Base-by-base conservation (phyloP, 2,113 vertebrate species). In the Paradoxurus hermaphroditus region DNA sequence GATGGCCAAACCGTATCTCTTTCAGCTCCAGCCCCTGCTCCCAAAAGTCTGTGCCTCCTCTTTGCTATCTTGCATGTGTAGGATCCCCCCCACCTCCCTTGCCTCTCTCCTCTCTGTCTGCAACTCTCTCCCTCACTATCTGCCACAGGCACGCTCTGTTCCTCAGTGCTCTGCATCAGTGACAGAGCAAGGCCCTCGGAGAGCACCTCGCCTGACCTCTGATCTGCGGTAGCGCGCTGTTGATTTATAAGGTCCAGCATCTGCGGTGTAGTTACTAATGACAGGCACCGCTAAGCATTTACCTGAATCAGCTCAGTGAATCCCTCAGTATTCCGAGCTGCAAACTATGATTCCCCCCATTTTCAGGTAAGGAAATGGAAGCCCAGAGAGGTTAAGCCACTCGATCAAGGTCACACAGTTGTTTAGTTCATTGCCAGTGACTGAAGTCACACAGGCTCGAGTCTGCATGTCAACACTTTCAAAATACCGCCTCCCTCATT, bases 21-120 rank as follows among this genome's bases (percentile, higher is more conserved):
- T 18, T 53, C 27, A 4, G 13, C 39, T 34, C 15, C 27, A 9
- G 9, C 1, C 36, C 25, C 39, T n/a, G 7, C 14, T 49, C 44
- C 73, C 36, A n/a, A 14, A 4, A 23, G n/a, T 7, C 11, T 21
- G 11, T 11, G 85, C 25, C 11, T 29, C 12, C 3, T 2, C 1
- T 36, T 44, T n/a, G 3, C n/a, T 21, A 12, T 25, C 4, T 8
- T 0, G 2, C 31, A 5, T 0, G 4, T 1, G 23, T 7, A 39
- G 7, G 4, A 34, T 75, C 23, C 23, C 63, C 63, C 0, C 56
- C 56, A 2, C 62, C 16, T 67, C 39, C 39, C 86, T 10, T 13
- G 2, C 3, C 44, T 72, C 44, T 59, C 9, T 70, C 56, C 10
- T 49, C 5, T 41, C 59, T 56, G 18, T 36, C 23, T n/a, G 25